Percentiles rank a stretch among this genome's conserved stretches.
phyloP scores from a whole-genome alignment of 2,888 invertebrate genomes.

The Stenotaenia linearis region DNA sequence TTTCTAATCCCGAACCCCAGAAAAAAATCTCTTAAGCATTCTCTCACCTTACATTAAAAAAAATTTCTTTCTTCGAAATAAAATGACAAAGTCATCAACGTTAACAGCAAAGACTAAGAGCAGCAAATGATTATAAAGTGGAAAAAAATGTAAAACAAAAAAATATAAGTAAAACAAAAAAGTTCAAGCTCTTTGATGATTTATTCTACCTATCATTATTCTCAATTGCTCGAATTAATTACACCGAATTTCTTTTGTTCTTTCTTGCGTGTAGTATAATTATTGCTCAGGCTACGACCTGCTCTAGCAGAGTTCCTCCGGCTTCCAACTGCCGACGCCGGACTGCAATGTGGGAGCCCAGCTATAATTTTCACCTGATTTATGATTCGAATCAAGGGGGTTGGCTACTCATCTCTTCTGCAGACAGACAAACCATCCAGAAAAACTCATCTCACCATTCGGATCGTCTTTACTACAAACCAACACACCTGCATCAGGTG shows the following conservation, averaged over 20 bases:
- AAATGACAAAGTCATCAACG: background rate
- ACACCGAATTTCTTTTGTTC: constrained; percentile 27
- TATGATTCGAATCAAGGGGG: background rate
- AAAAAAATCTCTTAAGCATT: background rate
- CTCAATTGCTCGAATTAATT: constrained; percentile 31
- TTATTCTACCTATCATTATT: constrained; percentile 32
- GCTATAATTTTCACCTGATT: background rate
- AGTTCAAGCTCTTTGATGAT: constrained; percentile 8
- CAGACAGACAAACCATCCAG: background rate
- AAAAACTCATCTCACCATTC: background rate
- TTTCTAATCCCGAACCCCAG: background rate
- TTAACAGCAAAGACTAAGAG: background rate
- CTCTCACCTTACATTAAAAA: background rate
- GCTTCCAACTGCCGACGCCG: background rate
- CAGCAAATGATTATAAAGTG: background rate
- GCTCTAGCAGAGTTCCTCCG: background rate
- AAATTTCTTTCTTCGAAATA: background rate
- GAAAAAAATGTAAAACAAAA: background rate
- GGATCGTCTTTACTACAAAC: background rate
- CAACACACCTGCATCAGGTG: background rate
- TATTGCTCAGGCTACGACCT: background rate
- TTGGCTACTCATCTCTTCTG: background rate
- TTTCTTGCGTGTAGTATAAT: constrained; percentile 13
- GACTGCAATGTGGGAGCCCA: background rate
- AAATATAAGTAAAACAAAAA: background rate